Percentiles rank a stretch among this genome's conserved stretches.
phyloP scores from a whole-genome alignment of 2,797 vertebrate genomes.

The Myripristis murdjan region DNA sequence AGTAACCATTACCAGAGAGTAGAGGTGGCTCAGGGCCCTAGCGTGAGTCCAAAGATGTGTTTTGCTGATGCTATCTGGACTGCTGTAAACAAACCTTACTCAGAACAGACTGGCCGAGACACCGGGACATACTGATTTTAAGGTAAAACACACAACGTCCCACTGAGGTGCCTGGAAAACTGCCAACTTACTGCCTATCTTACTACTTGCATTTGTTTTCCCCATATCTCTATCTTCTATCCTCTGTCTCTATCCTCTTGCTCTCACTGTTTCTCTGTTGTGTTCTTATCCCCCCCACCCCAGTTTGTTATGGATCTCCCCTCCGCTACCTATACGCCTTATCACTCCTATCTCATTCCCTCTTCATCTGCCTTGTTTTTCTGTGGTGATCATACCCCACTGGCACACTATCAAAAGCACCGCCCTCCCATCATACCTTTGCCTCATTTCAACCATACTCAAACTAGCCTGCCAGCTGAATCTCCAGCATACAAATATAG shows the following conservation, averaged over 20 bases:
- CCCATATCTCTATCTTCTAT: conserved; percentile 4
- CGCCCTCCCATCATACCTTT: conserved; percentile 35
- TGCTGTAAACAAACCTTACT: conserved; percentile 77
- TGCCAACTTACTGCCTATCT: background rate
- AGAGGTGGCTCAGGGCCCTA: conserved; percentile 61
- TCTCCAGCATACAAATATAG: too few relatives aligned
- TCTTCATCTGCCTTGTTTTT: conserved; percentile 51
- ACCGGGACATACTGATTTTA: conserved; percentile 38
- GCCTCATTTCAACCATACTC: conserved; percentile 10
- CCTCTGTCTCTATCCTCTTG: background rate
- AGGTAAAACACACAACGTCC: conserved; percentile 37
- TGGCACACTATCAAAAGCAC: conserved; percentile 72
- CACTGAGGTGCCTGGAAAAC: background rate
- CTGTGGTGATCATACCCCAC: conserved; percentile 63
- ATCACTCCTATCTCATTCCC: conserved; percentile 65
- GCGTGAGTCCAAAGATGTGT: conserved; percentile 80
- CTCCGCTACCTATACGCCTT: conserved; percentile 41
- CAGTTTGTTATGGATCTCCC: conserved; percentile 43
- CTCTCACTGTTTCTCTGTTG: background rate
- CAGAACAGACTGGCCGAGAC: conserved; percentile 58
- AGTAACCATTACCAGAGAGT: conserved; percentile 14
- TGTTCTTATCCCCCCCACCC: background rate
- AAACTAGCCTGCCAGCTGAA: conserved; percentile 16
- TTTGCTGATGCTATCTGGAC: conserved; percentile 80
- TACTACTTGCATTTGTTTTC: conserved; percentile 9